phyloP scores from a whole-genome alignment of 2,888 invertebrate genomes.

The Tipula helvola region DNA sequence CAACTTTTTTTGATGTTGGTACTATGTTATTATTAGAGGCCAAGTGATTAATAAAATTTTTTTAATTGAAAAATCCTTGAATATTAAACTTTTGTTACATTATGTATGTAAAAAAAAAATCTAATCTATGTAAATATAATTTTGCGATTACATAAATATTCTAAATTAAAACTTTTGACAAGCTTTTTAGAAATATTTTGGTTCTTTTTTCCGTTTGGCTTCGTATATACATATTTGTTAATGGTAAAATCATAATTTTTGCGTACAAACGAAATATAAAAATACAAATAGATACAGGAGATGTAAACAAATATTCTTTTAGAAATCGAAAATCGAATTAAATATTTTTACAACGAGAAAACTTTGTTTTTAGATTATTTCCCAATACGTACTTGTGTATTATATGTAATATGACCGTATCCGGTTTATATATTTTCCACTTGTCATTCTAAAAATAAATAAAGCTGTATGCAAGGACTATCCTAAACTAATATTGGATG shows the following conservation, averaged over 20 bases:
- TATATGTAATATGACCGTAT: neutral
- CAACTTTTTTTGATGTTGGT: neutral
- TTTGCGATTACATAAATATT: neutral
- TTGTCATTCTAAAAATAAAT: neutral
- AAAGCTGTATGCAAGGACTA: neutral
- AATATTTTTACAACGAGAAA: neutral
- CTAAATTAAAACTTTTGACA: neutral
- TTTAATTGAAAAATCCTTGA: neutral
- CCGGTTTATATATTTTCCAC: neutral
- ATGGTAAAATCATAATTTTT: neutral
- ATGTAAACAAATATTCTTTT: neutral
- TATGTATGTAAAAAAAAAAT: neutral
- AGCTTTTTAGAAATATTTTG: neutral
- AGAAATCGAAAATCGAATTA: neutral
- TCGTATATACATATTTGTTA: neutral
- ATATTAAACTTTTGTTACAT: neutral
- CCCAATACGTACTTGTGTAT: neutral
- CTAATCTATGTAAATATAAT: neutral
- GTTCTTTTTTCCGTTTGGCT: neutral
- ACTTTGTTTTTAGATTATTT: neutral
- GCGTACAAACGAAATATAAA: neutral
- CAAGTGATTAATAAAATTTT: neutral
- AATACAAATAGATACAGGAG: neutral
- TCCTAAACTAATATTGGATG: neutral
- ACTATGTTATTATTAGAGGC: neutral